These are phyloP conservation scores for Oreochromis aureus DNA, from an alignment of 2,113 vertebrate species.

Conservation along the genomic window DNA sequence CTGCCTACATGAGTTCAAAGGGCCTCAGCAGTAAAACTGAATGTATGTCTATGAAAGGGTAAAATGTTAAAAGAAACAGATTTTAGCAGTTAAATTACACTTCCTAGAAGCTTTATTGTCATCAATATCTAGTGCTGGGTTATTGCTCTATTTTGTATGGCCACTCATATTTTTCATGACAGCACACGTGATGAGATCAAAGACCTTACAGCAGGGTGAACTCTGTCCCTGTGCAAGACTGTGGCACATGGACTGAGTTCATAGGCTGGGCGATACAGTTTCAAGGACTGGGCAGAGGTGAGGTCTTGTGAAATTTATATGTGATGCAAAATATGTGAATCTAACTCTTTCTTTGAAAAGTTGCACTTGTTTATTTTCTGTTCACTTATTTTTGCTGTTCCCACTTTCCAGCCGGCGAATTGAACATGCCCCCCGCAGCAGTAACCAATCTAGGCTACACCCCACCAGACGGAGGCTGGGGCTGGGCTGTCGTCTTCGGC, in stretches of 20 bases:
- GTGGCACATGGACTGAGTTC: not conserved
- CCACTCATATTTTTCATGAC: not conserved
- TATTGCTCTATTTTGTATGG: not conserved
- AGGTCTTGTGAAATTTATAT: not conserved
- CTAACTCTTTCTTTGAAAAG: not conserved
- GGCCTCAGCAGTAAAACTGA: not conserved
- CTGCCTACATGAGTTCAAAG: not conserved
- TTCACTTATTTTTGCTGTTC: constrained; percentile 1
- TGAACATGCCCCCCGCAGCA: constrained; percentile 60
- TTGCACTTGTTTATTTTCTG: not conserved
- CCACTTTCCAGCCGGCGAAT: not conserved
- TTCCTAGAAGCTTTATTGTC: not conserved
- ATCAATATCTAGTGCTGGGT: not conserved
- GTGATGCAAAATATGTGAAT: not conserved
- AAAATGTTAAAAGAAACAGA: not conserved
- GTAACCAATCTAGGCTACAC: constrained; percentile 51
- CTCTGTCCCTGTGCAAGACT: not conserved
- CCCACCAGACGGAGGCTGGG: constrained; percentile 80
- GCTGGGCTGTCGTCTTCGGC: constrained; percentile 71
- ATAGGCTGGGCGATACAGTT: not conserved
- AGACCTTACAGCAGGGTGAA: constrained; percentile 10
- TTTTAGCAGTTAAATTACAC: not conserved
- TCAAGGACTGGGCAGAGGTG: constrained; percentile 23
- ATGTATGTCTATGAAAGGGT: not conserved
- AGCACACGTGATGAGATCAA: constrained; percentile 53